Evolutionary conservation across 2,113 vertebrate genomes (phyloP).

Genomic region (Nothoprocta perdicaria): DNA sequence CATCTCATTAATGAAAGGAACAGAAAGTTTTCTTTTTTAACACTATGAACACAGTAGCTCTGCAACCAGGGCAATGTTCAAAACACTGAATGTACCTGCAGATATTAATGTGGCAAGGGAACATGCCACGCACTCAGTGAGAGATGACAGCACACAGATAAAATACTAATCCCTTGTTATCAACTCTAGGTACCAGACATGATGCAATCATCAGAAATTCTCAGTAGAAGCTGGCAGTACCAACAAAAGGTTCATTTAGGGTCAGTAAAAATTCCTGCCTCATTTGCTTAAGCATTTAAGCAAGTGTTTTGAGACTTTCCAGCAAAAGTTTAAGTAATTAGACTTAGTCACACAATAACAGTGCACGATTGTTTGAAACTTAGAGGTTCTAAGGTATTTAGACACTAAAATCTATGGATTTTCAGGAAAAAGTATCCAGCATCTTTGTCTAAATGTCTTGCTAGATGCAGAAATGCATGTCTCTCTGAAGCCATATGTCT

Average conservation of each 20-base stretch:
- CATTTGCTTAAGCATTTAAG: conserved; percentile 30
- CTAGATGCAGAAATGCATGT: not conserved
- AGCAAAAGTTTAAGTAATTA: not conserved
- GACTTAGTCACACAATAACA: not conserved
- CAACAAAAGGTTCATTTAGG: conserved; percentile 28
- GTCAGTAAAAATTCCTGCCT: conserved; percentile 27
- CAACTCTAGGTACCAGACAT: not conserved
- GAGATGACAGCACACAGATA: conserved; percentile 45
- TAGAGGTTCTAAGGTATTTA: not conserved
- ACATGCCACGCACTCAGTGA: conserved; percentile 36
- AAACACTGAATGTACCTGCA: conserved; percentile 26
- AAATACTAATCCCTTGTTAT: conserved; percentile 55
- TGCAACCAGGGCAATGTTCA: not conserved
- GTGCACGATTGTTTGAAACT: not conserved
- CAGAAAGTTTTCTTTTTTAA: conserved; percentile 28
- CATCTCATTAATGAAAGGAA: conserved; percentile 35
- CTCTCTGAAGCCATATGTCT: not conserved
- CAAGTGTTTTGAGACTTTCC: not conserved
- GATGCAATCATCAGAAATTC: conserved; percentile 40
- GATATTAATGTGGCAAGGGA: conserved; percentile 18
- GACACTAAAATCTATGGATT: not conserved
- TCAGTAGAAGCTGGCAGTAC: conserved; percentile 23
- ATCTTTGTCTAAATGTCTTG: not conserved
- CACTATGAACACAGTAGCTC: not conserved
- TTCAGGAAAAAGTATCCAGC: not conserved